Evolutionary conservation across 53 echinoderm and acorn worm species (phyloP).

Genomic region (Henricia sp.): DNA sequence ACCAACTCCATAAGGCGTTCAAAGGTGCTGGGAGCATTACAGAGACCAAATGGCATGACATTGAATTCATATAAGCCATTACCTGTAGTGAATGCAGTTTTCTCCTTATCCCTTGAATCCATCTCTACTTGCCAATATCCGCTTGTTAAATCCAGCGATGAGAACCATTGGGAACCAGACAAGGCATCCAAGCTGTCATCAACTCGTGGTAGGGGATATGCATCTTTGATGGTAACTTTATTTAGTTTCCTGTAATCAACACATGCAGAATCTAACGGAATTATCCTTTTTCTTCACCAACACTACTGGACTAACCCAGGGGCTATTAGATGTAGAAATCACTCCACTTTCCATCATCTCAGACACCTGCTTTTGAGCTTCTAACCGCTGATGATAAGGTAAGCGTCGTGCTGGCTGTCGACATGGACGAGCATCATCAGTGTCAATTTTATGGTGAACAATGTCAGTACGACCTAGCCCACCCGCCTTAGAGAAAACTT

Average conservation of each 20-base stretch:
- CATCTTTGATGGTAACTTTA: conserved; percentile 36
- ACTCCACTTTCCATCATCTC: conserved; percentile 49
- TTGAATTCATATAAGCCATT: conserved; percentile 46
- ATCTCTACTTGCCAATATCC: conserved; percentile 59
- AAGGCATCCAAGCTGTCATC: conserved; percentile 57
- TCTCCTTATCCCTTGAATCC: conserved; percentile 11
- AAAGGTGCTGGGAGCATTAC: conserved; percentile 48
- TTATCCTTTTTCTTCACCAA: conserved; percentile 52
- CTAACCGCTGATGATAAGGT: conserved; percentile 22
- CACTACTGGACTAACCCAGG: conserved; percentile 55
- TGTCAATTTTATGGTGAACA: conserved; percentile 46
- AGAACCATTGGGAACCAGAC: conserved; percentile 45
- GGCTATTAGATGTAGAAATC: conserved; percentile 32
- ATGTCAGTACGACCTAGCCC: conserved; percentile 55
- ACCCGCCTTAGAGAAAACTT: conserved; percentile 50
- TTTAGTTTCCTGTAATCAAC: conserved; percentile 55
- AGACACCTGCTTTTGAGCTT: conserved; percentile 51
- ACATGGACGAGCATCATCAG: conserved; percentile 26
- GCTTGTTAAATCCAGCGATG: conserved; percentile 58
- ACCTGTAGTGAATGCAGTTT: conserved; percentile 60
- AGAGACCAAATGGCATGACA: conserved; percentile 38
- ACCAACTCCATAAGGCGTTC: conserved; percentile 60
- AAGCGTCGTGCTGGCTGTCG: conserved; percentile 27
- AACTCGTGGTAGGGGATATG: conserved; percentile 55
- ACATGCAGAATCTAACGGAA: conserved; percentile 29